A percentile compares a stretch with the other conserved stretches of the same genome.
phyloP scores from a whole-genome alignment of 2,888 invertebrate species.

The Chloroclystis v-ata region DNA sequence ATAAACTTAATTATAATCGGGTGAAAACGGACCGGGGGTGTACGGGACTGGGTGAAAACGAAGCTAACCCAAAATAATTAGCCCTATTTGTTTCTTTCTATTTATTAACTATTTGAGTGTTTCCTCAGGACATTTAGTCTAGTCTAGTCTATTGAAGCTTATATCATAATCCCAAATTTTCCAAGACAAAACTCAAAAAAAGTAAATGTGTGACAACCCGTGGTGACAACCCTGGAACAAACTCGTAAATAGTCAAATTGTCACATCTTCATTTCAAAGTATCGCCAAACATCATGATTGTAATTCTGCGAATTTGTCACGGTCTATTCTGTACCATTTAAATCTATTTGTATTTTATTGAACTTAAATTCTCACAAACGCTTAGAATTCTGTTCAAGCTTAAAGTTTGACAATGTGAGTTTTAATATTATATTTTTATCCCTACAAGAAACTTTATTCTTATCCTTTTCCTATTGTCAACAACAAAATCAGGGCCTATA shows the following conservation, averaged over 20 bases:
- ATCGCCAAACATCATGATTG: slow-evolving; percentile 59
- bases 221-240: slow-evolving; percentile 5
- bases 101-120: too few species aligned
- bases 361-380: slow-evolving; percentile 6
- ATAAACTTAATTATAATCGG: too few species aligned
- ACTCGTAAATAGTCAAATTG: slow-evolving; percentile 18
- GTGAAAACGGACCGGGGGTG: too few species aligned
- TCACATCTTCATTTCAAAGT: slow-evolving; percentile 58
- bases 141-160: too few species aligned
- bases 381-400: neutral
- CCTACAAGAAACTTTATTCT: neutral
- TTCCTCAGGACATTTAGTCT: too few species aligned
- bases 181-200: too few species aligned
- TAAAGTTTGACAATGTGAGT: neutral
- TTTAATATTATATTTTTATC: neutral
- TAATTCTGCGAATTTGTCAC: slow-evolving; percentile 56
- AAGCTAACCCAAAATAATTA: too few species aligned
- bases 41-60: too few species aligned
- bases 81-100: too few species aligned
- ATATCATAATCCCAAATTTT: too few species aligned
- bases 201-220: too few species aligned
- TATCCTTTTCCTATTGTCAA: slow-evolving; percentile 15
- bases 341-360: slow-evolving; percentile 31
- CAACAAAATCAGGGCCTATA: slow-evolving; percentile 28
- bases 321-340: slow-evolving; percentile 40